These are phyloP conservation scores for Lepisosteus osseus DNA, from an alignment of 2,113 vertebrate species.

Conservation along the genomic window DNA sequence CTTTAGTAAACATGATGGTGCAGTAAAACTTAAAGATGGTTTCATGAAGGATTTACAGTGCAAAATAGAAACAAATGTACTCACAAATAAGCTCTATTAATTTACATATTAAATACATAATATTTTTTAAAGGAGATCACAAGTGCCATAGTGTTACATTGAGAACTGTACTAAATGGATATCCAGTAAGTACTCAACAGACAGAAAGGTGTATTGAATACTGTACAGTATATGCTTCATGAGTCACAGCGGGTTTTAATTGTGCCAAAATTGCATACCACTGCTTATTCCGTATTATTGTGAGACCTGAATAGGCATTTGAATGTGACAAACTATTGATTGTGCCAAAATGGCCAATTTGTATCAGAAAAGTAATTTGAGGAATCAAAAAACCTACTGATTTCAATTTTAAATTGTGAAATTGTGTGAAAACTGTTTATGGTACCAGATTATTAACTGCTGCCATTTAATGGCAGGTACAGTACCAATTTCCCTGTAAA, in stretches of 20 bases:
- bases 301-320: slow-evolving; percentile 15
- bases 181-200: neutral
- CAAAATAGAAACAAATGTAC: too few species aligned
- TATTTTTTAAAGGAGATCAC: neutral
- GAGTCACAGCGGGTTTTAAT: slow-evolving; percentile 27
- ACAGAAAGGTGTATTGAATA: slow-evolving; percentile 4
- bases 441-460: slow-evolving; percentile 43
- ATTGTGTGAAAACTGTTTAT: slow-evolving; percentile 36
- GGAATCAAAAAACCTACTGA: slow-evolving; percentile 39
- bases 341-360: slow-evolving; percentile 39
- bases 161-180: slow-evolving; percentile 10
- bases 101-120: too few species aligned
- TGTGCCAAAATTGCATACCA: slow-evolving; percentile 19
- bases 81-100: too few species aligned
- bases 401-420: slow-evolving; percentile 38
- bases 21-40: too few species aligned
- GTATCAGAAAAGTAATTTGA: slow-evolving; percentile 29
- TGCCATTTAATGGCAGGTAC: slow-evolving; percentile 41
- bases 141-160: neutral
- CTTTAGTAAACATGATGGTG: too few species aligned
- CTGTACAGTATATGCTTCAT: slow-evolving; percentile 9
- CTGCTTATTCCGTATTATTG: slow-evolving; percentile 27
- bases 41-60: too few species aligned
- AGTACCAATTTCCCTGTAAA: slow-evolving; percentile 38
- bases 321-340: slow-evolving; percentile 11